A percentile compares a stretch with the other conserved stretches of the same genome.
Evolutionary conservation across 2,797 vertebrate genomes (phyloP).

Genomic region (Sciaenops ocellatus): DNA sequence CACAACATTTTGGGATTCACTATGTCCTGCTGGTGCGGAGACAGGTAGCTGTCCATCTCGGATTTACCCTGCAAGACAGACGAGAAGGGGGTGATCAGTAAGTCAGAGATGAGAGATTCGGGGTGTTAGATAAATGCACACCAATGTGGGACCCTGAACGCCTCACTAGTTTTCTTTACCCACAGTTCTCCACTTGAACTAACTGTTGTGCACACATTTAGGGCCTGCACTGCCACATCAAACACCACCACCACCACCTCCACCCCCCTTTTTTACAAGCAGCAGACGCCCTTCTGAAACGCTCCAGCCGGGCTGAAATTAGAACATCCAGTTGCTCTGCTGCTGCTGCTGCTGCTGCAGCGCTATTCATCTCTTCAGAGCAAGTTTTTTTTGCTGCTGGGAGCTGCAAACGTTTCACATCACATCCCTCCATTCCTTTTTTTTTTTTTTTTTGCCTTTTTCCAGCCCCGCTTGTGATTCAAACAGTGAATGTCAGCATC

Average conservation of each 20-base stretch:
- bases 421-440: slow-evolving; percentile 28
- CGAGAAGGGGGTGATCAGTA: slow-evolving; percentile 22
- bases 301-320: slow-evolving; percentile 84
- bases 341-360: slow-evolving; percentile 33
- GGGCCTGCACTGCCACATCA: slow-evolving; percentile 59
- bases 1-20: slow-evolving; percentile 90
- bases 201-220: slow-evolving; percentile 28
- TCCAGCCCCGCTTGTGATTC: slow-evolving; percentile 48
- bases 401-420: slow-evolving; percentile 82
- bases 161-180: slow-evolving; percentile 20
- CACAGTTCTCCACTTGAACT: not conserved
- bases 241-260: slow-evolving; percentile 7
- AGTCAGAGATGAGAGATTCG: not conserved
- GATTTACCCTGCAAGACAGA: slow-evolving; percentile 86
- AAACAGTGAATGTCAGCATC: slow-evolving; percentile 53
- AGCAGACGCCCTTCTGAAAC: slow-evolving; percentile 63
- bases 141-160: slow-evolving; percentile 24
- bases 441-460: too few relatives aligned
- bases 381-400: slow-evolving; percentile 75
- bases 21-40: slow-evolving; percentile 85
- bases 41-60: slow-evolving; percentile 94
- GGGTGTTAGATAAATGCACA: slow-evolving; percentile 39
- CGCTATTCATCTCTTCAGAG: slow-evolving; percentile 79
- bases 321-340: slow-evolving; percentile 90
- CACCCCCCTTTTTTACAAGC: slow-evolving; percentile 29